Conservation (phyloP, 2,113 vertebrate genomes). For the Myxocyprinus asiaticus region DNA sequence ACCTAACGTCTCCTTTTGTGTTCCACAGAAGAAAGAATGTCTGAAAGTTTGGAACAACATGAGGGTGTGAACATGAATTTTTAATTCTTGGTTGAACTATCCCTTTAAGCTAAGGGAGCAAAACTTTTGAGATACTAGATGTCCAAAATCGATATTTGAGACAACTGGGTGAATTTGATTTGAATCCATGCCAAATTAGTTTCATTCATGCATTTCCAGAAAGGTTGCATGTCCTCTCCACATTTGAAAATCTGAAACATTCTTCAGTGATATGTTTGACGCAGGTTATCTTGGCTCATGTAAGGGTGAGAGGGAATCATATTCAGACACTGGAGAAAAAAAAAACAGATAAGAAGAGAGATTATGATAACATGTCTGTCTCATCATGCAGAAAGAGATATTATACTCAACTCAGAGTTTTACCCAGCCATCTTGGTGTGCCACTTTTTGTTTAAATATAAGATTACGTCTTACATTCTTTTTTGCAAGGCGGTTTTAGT, state of each 20-base stretch:
- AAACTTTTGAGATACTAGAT: too few relatives aligned
- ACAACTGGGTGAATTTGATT: too few relatives aligned
- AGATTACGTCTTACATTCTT: slow-evolving; percentile 37
- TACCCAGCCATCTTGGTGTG: slow-evolving; percentile 29
- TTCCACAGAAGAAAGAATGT: too few relatives aligned
- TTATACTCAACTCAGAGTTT: slow-evolving; percentile 40
- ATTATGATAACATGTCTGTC: slow-evolving; percentile 47
- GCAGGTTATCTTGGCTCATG: slow-evolving; percentile 23
- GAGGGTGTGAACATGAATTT: too few relatives aligned
- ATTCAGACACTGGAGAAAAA: background rate
- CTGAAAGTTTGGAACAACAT: too few relatives aligned
- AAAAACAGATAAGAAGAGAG: slow-evolving; percentile 17
- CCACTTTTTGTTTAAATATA: slow-evolving; percentile 27
- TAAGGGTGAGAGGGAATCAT: slow-evolving; percentile 7
- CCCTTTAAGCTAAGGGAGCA: too few relatives aligned
- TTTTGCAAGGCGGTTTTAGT: background rate
- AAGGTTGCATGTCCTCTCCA: slow-evolving; percentile 29
- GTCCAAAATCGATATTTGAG: too few relatives aligned
- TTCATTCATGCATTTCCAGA: too few relatives aligned
- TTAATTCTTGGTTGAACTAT: too few relatives aligned
- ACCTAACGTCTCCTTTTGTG: too few relatives aligned
- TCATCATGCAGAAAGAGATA: slow-evolving; percentile 29
- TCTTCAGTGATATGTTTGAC: slow-evolving; percentile 40
- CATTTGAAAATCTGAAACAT: slow-evolving; percentile 28
- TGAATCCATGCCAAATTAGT: too few relatives aligned